A percentile compares a stretch with the other conserved stretches of the same genome.
Evolutionary conservation across 2,797 vertebrate species (phyloP).

Genomic region (Oreonectes daqikongensis): DNA sequence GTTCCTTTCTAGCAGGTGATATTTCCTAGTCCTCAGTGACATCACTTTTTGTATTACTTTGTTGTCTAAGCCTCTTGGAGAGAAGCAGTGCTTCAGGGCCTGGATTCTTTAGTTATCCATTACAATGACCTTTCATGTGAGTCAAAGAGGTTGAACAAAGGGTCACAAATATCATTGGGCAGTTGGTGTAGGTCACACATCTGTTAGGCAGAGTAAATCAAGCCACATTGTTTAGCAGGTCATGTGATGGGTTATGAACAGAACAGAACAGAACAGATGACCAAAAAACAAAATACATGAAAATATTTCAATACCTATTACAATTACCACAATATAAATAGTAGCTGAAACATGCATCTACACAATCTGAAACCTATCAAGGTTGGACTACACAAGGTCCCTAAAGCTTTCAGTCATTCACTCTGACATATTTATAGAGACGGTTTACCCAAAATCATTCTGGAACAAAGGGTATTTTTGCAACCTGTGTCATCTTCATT

Average conservation of each 20-base stretch:
- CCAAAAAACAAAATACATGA: constrained; percentile 8
- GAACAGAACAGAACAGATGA: constrained; percentile 13
- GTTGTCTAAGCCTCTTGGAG: not conserved
- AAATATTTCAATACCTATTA: not conserved
- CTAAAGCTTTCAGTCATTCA: not conserved
- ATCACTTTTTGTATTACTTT: not conserved
- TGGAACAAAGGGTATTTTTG: too few species aligned
- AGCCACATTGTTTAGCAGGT: constrained; percentile 8
- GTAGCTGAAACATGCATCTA: constrained; percentile 7
- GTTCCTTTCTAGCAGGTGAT: not conserved
- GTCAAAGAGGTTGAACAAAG: constrained; percentile 33
- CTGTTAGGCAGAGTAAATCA: constrained; percentile 12
- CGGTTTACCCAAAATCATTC: not conserved
- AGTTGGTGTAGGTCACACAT: constrained; percentile 24
- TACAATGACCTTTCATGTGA: constrained; percentile 38
- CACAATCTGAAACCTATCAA: constrained; percentile 1
- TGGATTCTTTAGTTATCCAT: constrained; percentile 42
- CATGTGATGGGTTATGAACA: not conserved
- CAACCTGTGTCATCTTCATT: too few species aligned
- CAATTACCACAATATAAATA: constrained; percentile 9
- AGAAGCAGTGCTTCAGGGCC: constrained; percentile 11
- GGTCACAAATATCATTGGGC: constrained; percentile 30
- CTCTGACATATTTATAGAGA: not conserved
- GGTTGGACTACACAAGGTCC: constrained; percentile 18
- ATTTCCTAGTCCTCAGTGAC: not conserved